Conservation (phyloP, 2,888 invertebrate genomes). For the Melolontha melolontha region DNA sequence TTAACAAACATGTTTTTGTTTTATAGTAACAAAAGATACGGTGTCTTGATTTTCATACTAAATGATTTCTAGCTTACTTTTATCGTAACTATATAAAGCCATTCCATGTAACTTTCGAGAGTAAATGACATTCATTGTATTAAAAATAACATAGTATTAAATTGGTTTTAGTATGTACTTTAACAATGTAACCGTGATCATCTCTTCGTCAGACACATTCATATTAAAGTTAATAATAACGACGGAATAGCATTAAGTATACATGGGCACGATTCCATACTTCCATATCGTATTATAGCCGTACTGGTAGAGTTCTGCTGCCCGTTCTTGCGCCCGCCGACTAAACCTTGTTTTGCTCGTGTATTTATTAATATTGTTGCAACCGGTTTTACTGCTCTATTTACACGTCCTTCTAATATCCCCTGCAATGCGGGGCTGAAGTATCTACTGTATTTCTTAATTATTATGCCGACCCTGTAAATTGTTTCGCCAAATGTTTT, state of each 20-base stretch:
- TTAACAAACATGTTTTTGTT: too few relatives aligned
- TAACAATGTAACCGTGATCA: too few relatives aligned
- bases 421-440: slow-evolving; percentile 25
- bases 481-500: slow-evolving; percentile 16
- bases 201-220: too few relatives aligned
- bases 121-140: too few relatives aligned
- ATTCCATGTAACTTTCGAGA: too few relatives aligned
- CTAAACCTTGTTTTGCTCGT: slow-evolving; percentile 5
- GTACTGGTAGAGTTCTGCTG: neutral
- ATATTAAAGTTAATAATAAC: too few relatives aligned
- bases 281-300: neutral
- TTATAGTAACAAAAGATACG: too few relatives aligned
- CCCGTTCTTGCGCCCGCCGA: neutral
- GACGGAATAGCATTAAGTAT: slow-evolving; percentile 2
- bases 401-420: slow-evolving; percentile 28
- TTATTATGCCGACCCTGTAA: slow-evolving; percentile 20
- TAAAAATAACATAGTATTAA: too few relatives aligned
- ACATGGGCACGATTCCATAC: slow-evolving; percentile 16
- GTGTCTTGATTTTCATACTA: too few relatives aligned
- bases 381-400: slow-evolving; percentile 27
- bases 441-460: slow-evolving; percentile 23
- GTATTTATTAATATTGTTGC: slow-evolving; percentile 27
- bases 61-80: too few relatives aligned
- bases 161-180: too few relatives aligned
- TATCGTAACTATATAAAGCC: too few relatives aligned